Percentiles rank a stretch among this genome's conserved stretches.
Conservation (phyloP, 2,797 vertebrate genomes). For the Crax fasciolata region DNA sequence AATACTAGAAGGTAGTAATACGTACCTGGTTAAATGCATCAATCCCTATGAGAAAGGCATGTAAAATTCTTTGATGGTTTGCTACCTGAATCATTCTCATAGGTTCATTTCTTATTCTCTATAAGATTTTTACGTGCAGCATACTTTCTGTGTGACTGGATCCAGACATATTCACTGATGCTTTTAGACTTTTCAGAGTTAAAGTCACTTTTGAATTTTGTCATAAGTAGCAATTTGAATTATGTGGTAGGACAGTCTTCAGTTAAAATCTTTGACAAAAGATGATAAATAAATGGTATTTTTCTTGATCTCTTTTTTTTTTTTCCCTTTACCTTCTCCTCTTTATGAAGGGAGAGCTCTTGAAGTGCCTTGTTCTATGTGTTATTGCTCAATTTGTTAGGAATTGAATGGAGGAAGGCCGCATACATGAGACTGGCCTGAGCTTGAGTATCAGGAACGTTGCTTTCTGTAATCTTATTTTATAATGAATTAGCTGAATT, state of each 20-base stretch:
- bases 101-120: too few relatives aligned
- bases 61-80: neutral
- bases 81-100: neutral
- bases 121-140: too few relatives aligned
- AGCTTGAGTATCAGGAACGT: neutral
- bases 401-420: neutral
- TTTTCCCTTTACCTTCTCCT: too few relatives aligned
- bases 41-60: neutral
- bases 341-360: neutral
- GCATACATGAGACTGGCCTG: neutral
- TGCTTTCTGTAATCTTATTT: neutral
- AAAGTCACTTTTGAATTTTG: neutral
- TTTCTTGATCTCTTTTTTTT: neutral
- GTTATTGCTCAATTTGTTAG: neutral
- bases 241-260: neutral
- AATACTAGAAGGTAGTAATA: slow-evolving; percentile 5
- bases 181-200: neutral
- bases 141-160: neutral
- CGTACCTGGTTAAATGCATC: neutral
- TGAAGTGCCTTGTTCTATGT: neutral
- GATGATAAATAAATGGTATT: neutral
- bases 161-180: neutral
- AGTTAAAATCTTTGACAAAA: neutral
- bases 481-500: neutral
- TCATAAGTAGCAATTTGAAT: neutral